Conservation (phyloP, 2,797 vertebrate species). For the Meriones psammophilus region DNA sequence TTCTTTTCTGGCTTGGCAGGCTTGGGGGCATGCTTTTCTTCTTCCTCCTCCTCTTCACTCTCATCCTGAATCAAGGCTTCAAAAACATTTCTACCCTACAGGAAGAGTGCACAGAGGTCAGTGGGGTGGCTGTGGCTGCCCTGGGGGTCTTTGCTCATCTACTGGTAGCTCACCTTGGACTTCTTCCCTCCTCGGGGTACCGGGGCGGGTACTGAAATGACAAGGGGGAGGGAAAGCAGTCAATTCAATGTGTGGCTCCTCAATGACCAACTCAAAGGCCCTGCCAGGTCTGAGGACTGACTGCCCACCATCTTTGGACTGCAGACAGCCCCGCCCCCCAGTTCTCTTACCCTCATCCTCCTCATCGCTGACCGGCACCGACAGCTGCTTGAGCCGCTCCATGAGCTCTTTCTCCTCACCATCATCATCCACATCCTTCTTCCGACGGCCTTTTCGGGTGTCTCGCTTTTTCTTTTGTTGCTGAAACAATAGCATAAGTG, state of each 20-base stretch:
- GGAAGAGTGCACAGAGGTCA: constrained; percentile 39
- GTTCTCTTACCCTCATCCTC: constrained; percentile 89
- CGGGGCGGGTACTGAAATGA: constrained; percentile 84
- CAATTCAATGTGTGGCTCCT: background rate
- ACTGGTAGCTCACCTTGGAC: constrained; percentile 87
- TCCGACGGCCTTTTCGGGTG: constrained; percentile 89
- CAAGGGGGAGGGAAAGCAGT: constrained; percentile 20
- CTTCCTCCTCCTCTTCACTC: constrained; percentile 90
- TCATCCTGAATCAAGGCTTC: constrained; percentile 92
- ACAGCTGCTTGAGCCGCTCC: constrained; percentile 92
- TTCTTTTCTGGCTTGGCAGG: constrained; percentile 85
- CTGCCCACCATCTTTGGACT: background rate
- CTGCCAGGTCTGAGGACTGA: background rate
- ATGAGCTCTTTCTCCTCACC: constrained; percentile 91
- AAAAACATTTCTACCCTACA: constrained; percentile 93
- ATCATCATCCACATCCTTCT: constrained; percentile 87
- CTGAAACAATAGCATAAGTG: constrained; percentile 58
- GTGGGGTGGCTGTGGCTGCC: accelerated
- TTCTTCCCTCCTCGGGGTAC: constrained; percentile 87
- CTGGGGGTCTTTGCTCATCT: background rate
- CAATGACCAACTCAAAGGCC: background rate
- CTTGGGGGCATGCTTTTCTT: constrained; percentile 78
- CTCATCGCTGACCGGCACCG: constrained; percentile 92
- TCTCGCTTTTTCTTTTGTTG: constrained; percentile 94
- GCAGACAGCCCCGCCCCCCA: background rate